Conservation (phyloP, 2,888 invertebrate genomes). For the Itoplectis maculator region DNA sequence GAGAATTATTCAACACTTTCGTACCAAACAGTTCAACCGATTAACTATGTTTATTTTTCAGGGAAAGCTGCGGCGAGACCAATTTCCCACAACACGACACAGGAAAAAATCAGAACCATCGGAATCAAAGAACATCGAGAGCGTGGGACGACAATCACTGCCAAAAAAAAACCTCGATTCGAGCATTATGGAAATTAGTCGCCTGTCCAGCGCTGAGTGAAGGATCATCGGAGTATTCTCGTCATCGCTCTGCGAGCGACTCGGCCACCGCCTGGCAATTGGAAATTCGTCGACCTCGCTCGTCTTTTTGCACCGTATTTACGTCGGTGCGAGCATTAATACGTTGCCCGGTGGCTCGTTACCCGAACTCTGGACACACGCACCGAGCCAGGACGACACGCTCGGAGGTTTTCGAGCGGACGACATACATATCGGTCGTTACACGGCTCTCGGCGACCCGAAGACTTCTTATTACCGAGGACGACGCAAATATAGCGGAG, state of each 20-base stretch:
- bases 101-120: not conserved
- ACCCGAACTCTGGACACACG: too few relatives aligned
- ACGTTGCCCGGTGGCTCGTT: slow-evolving; percentile 14
- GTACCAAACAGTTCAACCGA: not conserved
- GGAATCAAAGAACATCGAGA: not conserved
- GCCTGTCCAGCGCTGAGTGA: not conserved
- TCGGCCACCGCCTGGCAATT: not conserved
- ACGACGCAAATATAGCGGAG: not conserved
- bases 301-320: slow-evolving; percentile 24
- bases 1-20: not conserved
- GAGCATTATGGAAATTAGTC: not conserved
- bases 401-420: not conserved
- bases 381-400: too few relatives aligned
- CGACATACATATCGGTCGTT: slow-evolving; percentile 18
- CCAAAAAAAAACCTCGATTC: not conserved
- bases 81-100: not conserved
- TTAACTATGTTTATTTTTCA: not conserved
- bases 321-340: slow-evolving; percentile 10
- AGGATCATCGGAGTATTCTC: not conserved
- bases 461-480: not conserved
- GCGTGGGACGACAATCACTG: not conserved
- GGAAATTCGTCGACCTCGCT: slow-evolving; percentile 15
- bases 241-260: not conserved
- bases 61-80: too few relatives aligned
- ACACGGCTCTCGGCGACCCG: not conserved